phyloP scores from a whole-genome alignment of 2,113 vertebrate species.

The Agapornis roseicollis region DNA sequence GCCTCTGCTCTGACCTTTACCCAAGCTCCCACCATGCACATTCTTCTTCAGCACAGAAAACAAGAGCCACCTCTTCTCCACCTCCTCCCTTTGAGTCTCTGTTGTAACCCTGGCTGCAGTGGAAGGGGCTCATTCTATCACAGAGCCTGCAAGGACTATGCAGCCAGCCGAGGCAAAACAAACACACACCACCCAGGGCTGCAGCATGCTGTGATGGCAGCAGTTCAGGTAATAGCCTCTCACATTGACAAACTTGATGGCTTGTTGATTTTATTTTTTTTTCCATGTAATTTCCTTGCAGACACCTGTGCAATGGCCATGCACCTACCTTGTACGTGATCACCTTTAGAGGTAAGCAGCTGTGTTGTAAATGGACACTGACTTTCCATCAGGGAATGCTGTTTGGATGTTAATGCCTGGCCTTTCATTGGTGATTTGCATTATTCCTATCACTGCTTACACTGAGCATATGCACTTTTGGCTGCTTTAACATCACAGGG shows the following conservation, averaged over 20 bases:
- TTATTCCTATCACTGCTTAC: neutral
- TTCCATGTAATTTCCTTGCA: neutral
- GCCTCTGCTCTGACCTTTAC: neutral
- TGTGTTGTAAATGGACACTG: neutral
- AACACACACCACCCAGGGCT: rapidly evolving
- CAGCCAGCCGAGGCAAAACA: neutral
- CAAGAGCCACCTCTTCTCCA: neutral
- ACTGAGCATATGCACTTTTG: neutral
- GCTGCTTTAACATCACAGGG: neutral
- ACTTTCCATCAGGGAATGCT: neutral
- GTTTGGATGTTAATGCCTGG: neutral
- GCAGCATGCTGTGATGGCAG: neutral
- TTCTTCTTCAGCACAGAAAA: neutral
- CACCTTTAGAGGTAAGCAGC: neutral
- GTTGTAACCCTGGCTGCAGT: neutral
- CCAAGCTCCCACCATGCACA: neutral
- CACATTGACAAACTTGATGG: neutral
- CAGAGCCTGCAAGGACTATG: rapidly evolving
- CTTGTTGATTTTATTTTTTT: neutral
- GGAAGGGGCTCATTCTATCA: neutral
- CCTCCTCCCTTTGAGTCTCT: rapidly evolving
- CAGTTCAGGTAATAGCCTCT: neutral
- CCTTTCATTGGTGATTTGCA: rapidly evolving
- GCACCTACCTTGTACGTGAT: neutral
- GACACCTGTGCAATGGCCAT: rapidly evolving